These are phyloP conservation scores for Morinoia aosen DNA, from an alignment of 2,888 invertebrate genomes.

Conservation along the genomic window DNA sequence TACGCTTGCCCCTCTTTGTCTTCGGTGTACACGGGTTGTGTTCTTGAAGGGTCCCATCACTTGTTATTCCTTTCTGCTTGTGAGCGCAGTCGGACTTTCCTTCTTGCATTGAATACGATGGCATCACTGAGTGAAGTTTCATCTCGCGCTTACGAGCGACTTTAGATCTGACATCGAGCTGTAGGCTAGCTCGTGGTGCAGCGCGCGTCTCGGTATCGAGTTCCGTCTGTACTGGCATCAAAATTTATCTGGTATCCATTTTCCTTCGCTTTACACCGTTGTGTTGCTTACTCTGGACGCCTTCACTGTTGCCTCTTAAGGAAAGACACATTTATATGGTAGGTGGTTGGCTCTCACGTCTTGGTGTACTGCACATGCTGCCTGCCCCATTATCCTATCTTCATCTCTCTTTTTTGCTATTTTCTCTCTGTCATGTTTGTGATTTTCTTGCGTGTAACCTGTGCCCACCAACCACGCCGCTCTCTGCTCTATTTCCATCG, in stretches of 20 bases:
- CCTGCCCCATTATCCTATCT: background rate
- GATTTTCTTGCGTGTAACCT: background rate
- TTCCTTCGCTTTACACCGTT: constrained; percentile 1
- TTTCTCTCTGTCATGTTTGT: background rate
- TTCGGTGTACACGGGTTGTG: constrained; percentile 6
- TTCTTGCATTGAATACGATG: background rate
- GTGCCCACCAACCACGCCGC: constrained; percentile 25
- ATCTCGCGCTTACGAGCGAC: background rate
- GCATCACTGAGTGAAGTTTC: background rate
- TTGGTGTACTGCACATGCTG: constrained; percentile 40
- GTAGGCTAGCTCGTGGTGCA: background rate
- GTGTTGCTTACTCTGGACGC: constrained; percentile 48
- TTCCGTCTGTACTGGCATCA: background rate
- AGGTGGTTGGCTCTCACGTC: constrained; percentile 35
- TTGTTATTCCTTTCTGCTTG: background rate
- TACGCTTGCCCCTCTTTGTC: background rate
- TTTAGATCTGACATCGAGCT: background rate
- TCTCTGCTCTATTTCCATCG: constrained; percentile 1
- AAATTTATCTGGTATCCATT: background rate
- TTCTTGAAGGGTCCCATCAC: background rate
- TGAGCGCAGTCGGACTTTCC: background rate
- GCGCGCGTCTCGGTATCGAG: background rate
- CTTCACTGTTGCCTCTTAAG: constrained; percentile 52
- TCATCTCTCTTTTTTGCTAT: background rate
- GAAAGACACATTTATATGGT: constrained; percentile 44